Base-by-base conservation (phyloP, 2,888 invertebrate genomes). In the Microplitis manilae region DNA sequence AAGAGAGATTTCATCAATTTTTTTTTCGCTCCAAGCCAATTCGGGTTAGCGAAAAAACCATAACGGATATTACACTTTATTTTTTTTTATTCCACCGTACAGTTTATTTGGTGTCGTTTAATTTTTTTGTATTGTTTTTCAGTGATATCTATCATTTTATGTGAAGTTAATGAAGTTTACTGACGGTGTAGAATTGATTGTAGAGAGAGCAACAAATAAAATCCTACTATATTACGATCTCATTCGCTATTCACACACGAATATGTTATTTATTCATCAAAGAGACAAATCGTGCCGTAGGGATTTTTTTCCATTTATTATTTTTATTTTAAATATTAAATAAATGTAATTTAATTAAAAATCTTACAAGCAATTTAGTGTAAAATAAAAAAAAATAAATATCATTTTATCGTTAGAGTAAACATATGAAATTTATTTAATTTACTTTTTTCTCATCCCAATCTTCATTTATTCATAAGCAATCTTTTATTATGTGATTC, bases 1-100 rank as follows among this genome's bases (percentile, higher is more conserved):
- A 62, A n/a, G 62, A 5, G 62, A 50, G 5, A 8, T 62, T 62
- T 20, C 15, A 62, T 62, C 15, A 20, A 62, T 20, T 7, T 62
- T 62, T 62, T 62, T 62, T 62, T 62, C 6, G 8, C 15, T 62
- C 20, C 5, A 20, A 62, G 15, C 62, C 62, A 62, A 62, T 62
- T 62, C 17, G 20, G 62, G 20, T 20, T 62, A 20, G 20, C 8
- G 8, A 62, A 62, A 62, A 62, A 62, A 6, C 15, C 17, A 50
- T 50, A 15, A 20, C 20, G 20, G 15, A 62, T 62, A 62, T 62
- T 20, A 20, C 62, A 62, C 20, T 50, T 50, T 50, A 13, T 50
- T 50, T 50, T 50, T 8, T 50, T 5, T 13, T 8, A 50, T 50
- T 50, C 4, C 8, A 50, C 50, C 13, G 2, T 5, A 9, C 50